Base-by-base conservation (phyloP, 2,888 invertebrate genomes). In the Rotaria magnacalcarata region DNA sequence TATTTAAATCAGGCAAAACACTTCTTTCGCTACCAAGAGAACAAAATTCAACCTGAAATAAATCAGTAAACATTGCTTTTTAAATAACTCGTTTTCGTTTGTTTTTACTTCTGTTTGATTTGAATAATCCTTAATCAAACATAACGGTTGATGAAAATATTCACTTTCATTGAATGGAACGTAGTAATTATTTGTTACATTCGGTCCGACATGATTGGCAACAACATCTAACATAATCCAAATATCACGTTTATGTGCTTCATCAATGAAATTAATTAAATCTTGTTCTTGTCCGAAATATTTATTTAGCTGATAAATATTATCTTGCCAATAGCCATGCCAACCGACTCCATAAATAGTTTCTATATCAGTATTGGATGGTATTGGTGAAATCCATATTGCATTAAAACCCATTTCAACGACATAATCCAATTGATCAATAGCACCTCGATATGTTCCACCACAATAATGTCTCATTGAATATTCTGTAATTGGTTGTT, bases 221-320 rank as follows among this genome's bases (percentile, higher is more conserved):
- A 89, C 88, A 34, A 89, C 88, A 75, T 89, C 89, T 75, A 88
- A 86, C 89, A 89, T 89, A 21, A 89, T 88, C 89, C 89, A 89
- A 47, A 89, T 88, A 85, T 88, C 88, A 84, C 87, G 87, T 41
- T 86, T 85, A 80, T 88, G 89, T 84, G 88, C 88, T 56, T 86
- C 88, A 1, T 85, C 60, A 10, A 89, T 86, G 75, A 89, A 86
- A 67, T 86, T 85, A 58, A 85, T 58, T 54, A 89, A 86, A 74
- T 88, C 88, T 19, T 88, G 86, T 50, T 87, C 87, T 3, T 87
- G 88, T 27, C 89, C 89, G 85, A 88, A 88, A 84, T 88, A 85
- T 8, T 85, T 85, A 60, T 88, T 88, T 10, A 89, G 86, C 14
- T 86, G 84, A 86, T 88, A 87, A 2, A 89, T 87, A 85, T 89